Base-by-base conservation (phyloP, 2,113 vertebrate genomes). In the Delphinus delphis region DNA sequence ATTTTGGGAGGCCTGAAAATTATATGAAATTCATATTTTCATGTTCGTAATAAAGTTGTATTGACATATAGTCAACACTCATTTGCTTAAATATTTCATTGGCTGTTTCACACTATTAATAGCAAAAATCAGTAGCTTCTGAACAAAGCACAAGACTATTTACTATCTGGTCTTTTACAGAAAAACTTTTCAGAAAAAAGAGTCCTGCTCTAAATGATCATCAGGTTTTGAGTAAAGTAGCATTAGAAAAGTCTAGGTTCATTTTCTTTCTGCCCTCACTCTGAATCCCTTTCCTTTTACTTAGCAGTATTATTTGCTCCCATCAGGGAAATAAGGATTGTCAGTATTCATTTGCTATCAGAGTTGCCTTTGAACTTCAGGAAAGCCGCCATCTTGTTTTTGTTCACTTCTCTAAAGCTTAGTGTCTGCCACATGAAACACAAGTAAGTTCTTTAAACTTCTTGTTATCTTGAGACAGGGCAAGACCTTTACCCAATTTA, bases 391-490 rank as follows among this genome's bases (percentile, higher is more conserved):
- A 98, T 97, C 36, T 98, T 98, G 98, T 97, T 98, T 98, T 95
- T 92, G 80, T 98, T 97, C 93, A 83, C 95, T 96, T 95, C 89
- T 97, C 93, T 95, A 90, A 97, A 94, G 97, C 92, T 96, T 97
- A 68, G 95, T 97, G 98, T 98, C 98, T 98, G 95, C 86, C 98
- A 98, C 98, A 99, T 98, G 96, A 99, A 98, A 98, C 97, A 98
- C 96, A 88, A 91, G 97, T 97, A 97, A 95, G 96, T 98, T 97
- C 98, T 98, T 98, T 98, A 98, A 98, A 98, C 97, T 97, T 97
- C 95, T 98, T 98, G 98, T 98, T 98, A 98, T 99, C 98, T 98
- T 98, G 98, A 98, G 97, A 97, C 88, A 97, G 98, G 98, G 95
- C 98, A 98, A 97, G 98, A 98, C 98, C 98, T 99, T 98, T 98